Conservation (phyloP, 2,797 vertebrate genomes). For the Antennarius maculatus region DNA sequence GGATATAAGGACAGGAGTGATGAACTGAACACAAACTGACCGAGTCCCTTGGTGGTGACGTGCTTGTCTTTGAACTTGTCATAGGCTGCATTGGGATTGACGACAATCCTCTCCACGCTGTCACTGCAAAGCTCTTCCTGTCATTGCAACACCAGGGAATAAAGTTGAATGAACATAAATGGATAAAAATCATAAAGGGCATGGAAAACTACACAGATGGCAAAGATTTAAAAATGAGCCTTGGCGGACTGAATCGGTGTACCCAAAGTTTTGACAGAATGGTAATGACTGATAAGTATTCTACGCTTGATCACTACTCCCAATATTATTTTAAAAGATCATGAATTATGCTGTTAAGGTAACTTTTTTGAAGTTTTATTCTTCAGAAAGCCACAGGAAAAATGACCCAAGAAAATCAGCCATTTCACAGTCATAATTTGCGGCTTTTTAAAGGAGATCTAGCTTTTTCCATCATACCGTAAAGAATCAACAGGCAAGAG, state of each 20-base stretch:
- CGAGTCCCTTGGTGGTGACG: slow-evolving; percentile 89
- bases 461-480: slow-evolving; percentile 39
- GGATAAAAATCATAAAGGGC: slow-evolving; percentile 5
- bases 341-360: slow-evolving; percentile 9
- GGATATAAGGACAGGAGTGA: not conserved
- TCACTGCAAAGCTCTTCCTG: slow-evolving; percentile 97
- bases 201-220: slow-evolving; percentile 5
- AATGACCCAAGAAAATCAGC: slow-evolving; percentile 35
- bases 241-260: slow-evolving; percentile 25
- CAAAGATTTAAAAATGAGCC: slow-evolving; percentile 17
- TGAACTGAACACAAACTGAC: slow-evolving; percentile 72
- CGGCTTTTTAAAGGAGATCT: not conserved
- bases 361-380: not conserved
- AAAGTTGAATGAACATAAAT: slow-evolving; percentile 19
- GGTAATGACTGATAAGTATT: slow-evolving; percentile 33
- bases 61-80: slow-evolving; percentile 98
- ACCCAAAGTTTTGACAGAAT: slow-evolving; percentile 19
- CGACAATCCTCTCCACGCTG: slow-evolving; percentile 96
- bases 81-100: slow-evolving; percentile 96
- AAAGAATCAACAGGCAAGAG: slow-evolving; percentile 24
- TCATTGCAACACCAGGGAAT: slow-evolving; percentile 35
- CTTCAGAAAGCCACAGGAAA: slow-evolving; percentile 16
- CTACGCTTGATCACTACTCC: slow-evolving; percentile 36
- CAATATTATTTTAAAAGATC: slow-evolving; percentile 36
- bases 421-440: slow-evolving; percentile 8